Percentiles rank a stretch among this genome's conserved stretches.
Conservation (phyloP, 2,888 invertebrate species). For the Abrostola tripartita region DNA sequence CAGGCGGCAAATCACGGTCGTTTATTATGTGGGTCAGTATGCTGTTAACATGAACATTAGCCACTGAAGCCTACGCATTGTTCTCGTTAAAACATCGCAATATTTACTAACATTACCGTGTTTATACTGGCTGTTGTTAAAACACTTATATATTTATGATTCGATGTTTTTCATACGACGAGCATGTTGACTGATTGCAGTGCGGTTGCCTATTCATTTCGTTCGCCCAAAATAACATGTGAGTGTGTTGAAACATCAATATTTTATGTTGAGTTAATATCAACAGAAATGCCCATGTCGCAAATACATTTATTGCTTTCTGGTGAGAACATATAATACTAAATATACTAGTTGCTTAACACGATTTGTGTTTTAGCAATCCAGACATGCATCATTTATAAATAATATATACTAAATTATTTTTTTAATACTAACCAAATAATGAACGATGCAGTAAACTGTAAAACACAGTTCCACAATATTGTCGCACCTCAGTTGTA, state of each 20-base stretch:
- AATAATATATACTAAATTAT: background rate
- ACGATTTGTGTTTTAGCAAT: background rate
- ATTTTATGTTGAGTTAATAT: slow-evolving; percentile 50
- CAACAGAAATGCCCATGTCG: slow-evolving; percentile 34
- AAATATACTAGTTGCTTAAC: background rate
- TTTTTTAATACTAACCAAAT: background rate
- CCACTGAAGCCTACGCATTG: slow-evolving; percentile 68
- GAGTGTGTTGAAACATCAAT: slow-evolving; percentile 49
- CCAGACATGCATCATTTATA: too few species aligned
- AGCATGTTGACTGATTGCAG: slow-evolving; percentile 52
- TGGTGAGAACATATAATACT: background rate
- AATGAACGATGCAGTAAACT: background rate
- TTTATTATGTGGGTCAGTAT: slow-evolving; percentile 53
- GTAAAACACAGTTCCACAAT: background rate
- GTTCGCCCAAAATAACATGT: slow-evolving; percentile 52
- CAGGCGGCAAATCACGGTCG: slow-evolving; percentile 46
- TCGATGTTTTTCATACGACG: slow-evolving; percentile 55
- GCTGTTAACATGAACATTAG: slow-evolving; percentile 54
- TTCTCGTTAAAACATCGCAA: slow-evolving; percentile 70
- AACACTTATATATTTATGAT: slow-evolving; percentile 62
- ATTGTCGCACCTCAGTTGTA: too few species aligned
- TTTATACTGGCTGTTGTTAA: slow-evolving; percentile 58
- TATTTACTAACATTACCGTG: slow-evolving; percentile 68
- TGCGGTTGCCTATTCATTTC: slow-evolving; percentile 53
- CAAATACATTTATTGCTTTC: slow-evolving; percentile 20